These are phyloP conservation scores for Sebastes oblongus DNA, from an alignment of 2,797 vertebrate species.

Conservation along the genomic window DNA sequence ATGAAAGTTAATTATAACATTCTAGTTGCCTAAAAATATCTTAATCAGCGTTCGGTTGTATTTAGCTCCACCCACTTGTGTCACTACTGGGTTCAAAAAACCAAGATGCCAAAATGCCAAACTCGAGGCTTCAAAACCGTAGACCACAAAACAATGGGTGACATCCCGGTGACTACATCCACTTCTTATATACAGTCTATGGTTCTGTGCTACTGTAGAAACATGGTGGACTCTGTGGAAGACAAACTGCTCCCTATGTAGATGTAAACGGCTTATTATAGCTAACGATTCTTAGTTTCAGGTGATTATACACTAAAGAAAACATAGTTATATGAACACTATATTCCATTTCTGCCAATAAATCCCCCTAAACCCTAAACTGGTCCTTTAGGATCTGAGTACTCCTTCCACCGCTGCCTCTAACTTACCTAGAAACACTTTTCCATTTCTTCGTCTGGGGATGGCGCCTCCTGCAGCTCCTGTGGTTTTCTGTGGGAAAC, in stretches of 20 bases:
- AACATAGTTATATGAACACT: not conserved
- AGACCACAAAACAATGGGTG: not conserved
- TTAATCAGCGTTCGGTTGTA: too few relatives aligned
- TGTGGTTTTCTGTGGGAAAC: slow-evolving; percentile 91
- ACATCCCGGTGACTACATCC: not conserved
- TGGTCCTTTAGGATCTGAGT: not conserved
- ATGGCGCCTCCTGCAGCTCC: slow-evolving; percentile 94
- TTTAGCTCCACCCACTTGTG: too few relatives aligned
- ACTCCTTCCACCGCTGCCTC: not conserved
- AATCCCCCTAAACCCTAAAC: not conserved
- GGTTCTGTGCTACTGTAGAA: not conserved
- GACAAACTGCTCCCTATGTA: not conserved
- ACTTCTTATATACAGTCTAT: not conserved
- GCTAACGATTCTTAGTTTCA: not conserved
- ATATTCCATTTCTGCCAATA: not conserved
- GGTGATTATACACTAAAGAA: not conserved
- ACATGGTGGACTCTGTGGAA: not conserved
- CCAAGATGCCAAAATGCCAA: not conserved
- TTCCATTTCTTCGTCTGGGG: slow-evolving; percentile 92
- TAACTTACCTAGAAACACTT: slow-evolving; percentile 93
- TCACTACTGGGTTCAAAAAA: too few relatives aligned
- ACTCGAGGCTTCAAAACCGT: not conserved
- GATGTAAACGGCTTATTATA: not conserved
- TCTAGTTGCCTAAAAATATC: too few relatives aligned
- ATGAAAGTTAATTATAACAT: too few relatives aligned